phyloP scores from a whole-genome alignment of 2,888 invertebrate genomes.

The Pycnomerus fuliginosus region DNA sequence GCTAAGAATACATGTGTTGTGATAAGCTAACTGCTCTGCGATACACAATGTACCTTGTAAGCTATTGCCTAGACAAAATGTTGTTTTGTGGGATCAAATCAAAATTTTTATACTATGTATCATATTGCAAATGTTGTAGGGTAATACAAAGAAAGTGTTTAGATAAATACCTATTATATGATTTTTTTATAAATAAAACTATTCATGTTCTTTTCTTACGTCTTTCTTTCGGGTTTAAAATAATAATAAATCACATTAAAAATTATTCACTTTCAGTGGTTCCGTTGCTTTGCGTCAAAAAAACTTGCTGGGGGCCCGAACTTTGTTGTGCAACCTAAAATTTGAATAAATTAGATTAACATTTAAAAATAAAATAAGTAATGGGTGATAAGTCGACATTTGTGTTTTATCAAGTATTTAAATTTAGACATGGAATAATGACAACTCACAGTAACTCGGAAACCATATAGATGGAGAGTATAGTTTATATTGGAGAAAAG shows the following conservation, averaged over 20 bases:
- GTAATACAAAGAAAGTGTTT: slow-evolving; percentile 20
- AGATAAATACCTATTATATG: slow-evolving; percentile 31
- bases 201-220: slow-evolving; percentile 5
- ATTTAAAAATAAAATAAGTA: slow-evolving; percentile 5
- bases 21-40: too few relatives aligned
- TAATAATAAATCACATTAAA: slow-evolving; percentile 3
- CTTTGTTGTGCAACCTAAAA: slow-evolving; percentile 46
- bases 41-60: slow-evolving; percentile 21
- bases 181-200: slow-evolving; percentile 28
- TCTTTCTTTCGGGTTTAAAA: slow-evolving; percentile 6
- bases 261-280: slow-evolving; percentile 45
- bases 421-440: neutral
- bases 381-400: too few relatives aligned
- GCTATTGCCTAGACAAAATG: slow-evolving; percentile 30
- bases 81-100: slow-evolving; percentile 34
- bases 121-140: slow-evolving; percentile 34
- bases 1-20: too few relatives aligned
- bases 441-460: too few relatives aligned
- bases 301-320: slow-evolving; percentile 47
- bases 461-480: too few relatives aligned
- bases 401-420: neutral
- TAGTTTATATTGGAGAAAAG: too few relatives aligned
- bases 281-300: slow-evolving; percentile 47
- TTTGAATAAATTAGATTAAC: slow-evolving; percentile 6
- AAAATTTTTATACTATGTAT: slow-evolving; percentile 36